Conservation (phyloP, 2,888 invertebrate species). For the Ectemnius cavifrons region DNA sequence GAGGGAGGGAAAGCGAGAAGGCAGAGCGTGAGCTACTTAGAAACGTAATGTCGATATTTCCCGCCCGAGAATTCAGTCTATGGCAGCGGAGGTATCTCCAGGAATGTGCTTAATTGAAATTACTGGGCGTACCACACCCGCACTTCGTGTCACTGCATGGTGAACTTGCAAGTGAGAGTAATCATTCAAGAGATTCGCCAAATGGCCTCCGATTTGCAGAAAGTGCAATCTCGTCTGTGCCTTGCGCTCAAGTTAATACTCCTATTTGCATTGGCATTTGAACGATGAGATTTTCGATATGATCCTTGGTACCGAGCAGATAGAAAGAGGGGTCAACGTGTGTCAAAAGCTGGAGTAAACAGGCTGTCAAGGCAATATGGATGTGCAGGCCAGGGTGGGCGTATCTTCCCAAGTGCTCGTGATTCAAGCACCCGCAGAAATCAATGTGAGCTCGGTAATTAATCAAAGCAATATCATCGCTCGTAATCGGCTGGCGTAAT, state of each 20-base stretch:
- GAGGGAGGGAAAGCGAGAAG: conserved; percentile 5
- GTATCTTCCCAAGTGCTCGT: too few relatives aligned
- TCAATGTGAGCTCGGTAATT: conserved; percentile 37
- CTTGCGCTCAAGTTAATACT: too few relatives aligned
- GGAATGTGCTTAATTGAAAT: conserved; percentile 55
- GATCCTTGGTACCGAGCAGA: too few relatives aligned
- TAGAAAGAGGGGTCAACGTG: too few relatives aligned
- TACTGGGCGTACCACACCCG: conserved; percentile 19
- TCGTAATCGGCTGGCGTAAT: conserved; percentile 31
- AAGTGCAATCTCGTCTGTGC: too few relatives aligned
- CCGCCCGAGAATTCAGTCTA: conserved; percentile 41
- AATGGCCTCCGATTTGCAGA: too few relatives aligned
- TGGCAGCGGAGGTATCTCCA: conserved; percentile 27
- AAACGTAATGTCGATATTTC: conserved; percentile 38
- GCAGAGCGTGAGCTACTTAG: conserved; percentile 29
- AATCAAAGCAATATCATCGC: conserved; percentile 34
- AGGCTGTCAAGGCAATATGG: too few relatives aligned
- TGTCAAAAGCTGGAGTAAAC: too few relatives aligned
- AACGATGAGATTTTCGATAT: too few relatives aligned
- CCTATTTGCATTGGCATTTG: too few relatives aligned
- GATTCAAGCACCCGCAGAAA: conserved; percentile 24
- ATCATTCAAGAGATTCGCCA: not conserved
- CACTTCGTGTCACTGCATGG: conserved; percentile 31
- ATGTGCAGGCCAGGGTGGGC: too few relatives aligned
- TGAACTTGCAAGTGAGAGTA: conserved; percentile 7